Conservation (phyloP, 64 coral and sea anemone genomes). For the Porites australiensis region DNA sequence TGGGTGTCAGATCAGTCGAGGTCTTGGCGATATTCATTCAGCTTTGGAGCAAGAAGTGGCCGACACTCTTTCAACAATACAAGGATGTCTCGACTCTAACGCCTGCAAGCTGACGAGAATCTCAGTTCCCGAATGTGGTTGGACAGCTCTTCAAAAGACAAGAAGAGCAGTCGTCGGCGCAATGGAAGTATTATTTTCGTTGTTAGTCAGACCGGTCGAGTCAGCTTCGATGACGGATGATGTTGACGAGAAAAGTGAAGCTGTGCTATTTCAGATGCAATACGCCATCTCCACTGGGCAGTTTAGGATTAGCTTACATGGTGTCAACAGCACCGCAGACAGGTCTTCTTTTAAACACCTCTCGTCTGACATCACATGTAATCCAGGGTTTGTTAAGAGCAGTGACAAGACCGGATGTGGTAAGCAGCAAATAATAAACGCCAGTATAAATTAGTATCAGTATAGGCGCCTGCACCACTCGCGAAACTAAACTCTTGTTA, state of each 20-base stretch:
- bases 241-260: slow-evolving; percentile 37
- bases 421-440: neutral
- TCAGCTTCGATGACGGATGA: neutral
- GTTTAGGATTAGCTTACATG: neutral
- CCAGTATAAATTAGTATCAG: too few relatives aligned
- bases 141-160: neutral
- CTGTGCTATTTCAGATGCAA: slow-evolving; percentile 24
- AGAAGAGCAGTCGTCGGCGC: neutral
- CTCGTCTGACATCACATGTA: neutral
- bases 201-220: neutral
- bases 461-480: too few relatives aligned
- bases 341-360: slow-evolving; percentile 2
- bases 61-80: too few relatives aligned
- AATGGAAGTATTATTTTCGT: neutral
- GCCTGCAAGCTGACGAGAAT: neutral
- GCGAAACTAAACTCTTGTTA: too few relatives aligned
- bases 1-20: neutral
- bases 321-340: slow-evolving; percentile 6
- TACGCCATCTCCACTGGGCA: slow-evolving; percentile 11
- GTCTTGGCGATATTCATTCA: neutral
- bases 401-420: slow-evolving; percentile 16
- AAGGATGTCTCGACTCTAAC: too few relatives aligned
- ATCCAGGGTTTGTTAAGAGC: slow-evolving; percentile 6
- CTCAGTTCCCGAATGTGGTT: neutral
- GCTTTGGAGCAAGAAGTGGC: neutral